Percentiles rank a stretch among this genome's conserved stretches.
These are phyloP conservation scores for Diadema setosum DNA, from an alignment of 35 echinoderm and acorn worm species.

Conservation along the genomic window DNA sequence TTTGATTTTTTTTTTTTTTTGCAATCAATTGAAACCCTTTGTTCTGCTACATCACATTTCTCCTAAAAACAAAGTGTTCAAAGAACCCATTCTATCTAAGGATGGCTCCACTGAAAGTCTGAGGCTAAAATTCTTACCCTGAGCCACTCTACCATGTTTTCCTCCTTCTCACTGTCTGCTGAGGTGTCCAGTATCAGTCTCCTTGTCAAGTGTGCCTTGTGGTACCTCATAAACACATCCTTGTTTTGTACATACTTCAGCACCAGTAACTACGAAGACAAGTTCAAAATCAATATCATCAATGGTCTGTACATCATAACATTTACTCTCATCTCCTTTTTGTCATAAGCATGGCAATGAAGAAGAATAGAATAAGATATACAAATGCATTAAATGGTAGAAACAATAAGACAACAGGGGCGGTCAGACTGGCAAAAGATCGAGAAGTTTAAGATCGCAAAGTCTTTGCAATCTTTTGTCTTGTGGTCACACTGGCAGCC, in stretches of 20 bases:
- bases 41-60: too few relatives aligned
- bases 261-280: constrained; percentile 70
- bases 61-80: too few relatives aligned
- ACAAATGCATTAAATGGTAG: too few relatives aligned
- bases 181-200: constrained; percentile 96
- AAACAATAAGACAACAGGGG: neutral
- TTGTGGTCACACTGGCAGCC: too few relatives aligned
- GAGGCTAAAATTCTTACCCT: too few relatives aligned
- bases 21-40: too few relatives aligned
- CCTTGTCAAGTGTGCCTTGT: constrained; percentile 95
- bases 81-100: too few relatives aligned
- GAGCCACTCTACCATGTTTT: constrained; percentile 99
- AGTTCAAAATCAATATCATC: neutral
- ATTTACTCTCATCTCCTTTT: neutral
- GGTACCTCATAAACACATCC: constrained; percentile 98
- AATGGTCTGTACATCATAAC: neutral
- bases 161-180: constrained; percentile 98
- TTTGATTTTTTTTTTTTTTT: too few relatives aligned
- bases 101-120: too few relatives aligned
- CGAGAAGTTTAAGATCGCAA: too few relatives aligned
- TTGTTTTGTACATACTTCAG: constrained; percentile 99
- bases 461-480: too few relatives aligned
- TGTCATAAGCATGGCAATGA: neutral
- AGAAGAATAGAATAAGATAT: too few relatives aligned
- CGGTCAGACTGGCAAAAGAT: neutral